phyloP scores from a whole-genome alignment of 2,113 vertebrate species.

The Labeo rohita region DNA sequence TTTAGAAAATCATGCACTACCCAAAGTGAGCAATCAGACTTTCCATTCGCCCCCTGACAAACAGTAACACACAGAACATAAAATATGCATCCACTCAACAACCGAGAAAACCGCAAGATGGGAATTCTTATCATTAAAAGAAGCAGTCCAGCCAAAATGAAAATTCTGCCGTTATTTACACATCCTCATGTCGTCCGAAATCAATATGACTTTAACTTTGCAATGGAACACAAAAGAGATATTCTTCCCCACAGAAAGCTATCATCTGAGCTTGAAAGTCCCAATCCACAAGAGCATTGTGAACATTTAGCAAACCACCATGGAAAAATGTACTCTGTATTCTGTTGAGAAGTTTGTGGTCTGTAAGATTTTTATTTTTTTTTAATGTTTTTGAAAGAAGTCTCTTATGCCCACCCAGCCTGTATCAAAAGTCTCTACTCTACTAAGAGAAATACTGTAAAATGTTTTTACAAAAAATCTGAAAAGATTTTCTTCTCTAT shows the following conservation, averaged over 20 bases:
- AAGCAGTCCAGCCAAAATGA: neutral
- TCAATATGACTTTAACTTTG: neutral
- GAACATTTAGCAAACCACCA: neutral
- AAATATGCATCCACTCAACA: slow-evolving; percentile 1
- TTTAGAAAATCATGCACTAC: slow-evolving; percentile 64
- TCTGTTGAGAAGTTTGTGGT: neutral
- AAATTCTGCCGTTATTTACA: neutral
- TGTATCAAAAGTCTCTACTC: neutral
- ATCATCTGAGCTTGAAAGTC: neutral
- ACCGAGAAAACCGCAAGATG: neutral
- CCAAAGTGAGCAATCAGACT: slow-evolving; percentile 62
- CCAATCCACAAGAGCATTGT: neutral
- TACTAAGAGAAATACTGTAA: neutral
- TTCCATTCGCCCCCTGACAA: slow-evolving; percentile 55
- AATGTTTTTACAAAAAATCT: neutral
- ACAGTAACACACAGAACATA: neutral
- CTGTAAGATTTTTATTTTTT: neutral
- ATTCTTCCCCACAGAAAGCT: neutral
- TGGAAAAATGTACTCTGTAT: neutral
- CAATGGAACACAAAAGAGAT: neutral
- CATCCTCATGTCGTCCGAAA: neutral
- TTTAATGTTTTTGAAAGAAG: neutral
- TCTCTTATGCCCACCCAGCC: neutral
- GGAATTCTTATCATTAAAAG: neutral
- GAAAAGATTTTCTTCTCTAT: neutral